Base-by-base conservation (phyloP, 2,113 vertebrate species). In the Cyprinodon tularosa region DNA sequence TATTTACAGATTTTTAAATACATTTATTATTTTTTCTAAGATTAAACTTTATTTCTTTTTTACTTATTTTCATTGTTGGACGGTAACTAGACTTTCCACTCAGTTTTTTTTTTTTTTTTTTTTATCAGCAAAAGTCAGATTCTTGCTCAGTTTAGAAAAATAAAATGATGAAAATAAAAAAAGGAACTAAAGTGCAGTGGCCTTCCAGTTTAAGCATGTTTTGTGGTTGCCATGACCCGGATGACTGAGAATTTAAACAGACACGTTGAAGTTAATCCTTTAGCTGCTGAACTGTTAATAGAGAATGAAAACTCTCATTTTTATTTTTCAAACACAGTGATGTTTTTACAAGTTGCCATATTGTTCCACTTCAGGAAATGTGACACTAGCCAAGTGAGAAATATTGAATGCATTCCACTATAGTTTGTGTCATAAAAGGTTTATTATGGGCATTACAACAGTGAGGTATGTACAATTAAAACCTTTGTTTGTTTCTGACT, bases 351-450 rank as follows among this genome's bases (percentile, higher is more conserved):
- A 73, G 6, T 64, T 65, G 10, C 1, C 12, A 22, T 13, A 7
- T n/a, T 68, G 72, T 75, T 72, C 11, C 0, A 3, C 40, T 40
- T 71, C 13, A 60, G 66, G 42, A 60, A 74, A 67, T 45, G 3
- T 64, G 68, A 77, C 40, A 80, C 71, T 14, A 63, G 48, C 37
- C 40, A 10, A 61, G 50, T 62, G 37, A 72, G 29, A 64, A 65
- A 69, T 61, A 13, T 48, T 71, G 73, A 12, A 64, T 0, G 0
- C n/a, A 64, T 69, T 48, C 80, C 4, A 48, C 39, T 38, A 12
- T 61, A 12, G 50, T 76, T 17, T 74, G 62, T 66, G 66, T 1
- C 39, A 14, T 48, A 63, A 38, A 40, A 36, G 1, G 13, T 47
- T 15, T 45, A 17, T 57, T 38, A 17, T 40, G 40, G 9, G 44